Percentiles rank a stretch among this genome's conserved stretches.
These are phyloP conservation scores for Amniataba percoides DNA, from an alignment of 2,797 vertebrate genomes.

Conservation along the genomic window DNA sequence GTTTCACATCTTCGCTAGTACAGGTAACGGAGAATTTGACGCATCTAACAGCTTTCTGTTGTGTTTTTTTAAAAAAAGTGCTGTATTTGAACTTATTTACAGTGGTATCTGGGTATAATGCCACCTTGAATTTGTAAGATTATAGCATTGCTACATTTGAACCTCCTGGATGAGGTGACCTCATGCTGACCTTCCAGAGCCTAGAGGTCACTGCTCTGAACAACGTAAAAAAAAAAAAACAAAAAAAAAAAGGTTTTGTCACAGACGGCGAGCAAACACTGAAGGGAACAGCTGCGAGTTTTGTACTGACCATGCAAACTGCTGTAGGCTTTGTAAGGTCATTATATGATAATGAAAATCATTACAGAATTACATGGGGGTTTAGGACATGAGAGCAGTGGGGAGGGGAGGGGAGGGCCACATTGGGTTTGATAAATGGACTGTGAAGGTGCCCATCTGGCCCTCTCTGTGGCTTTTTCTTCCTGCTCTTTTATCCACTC, in stretches of 20 bases:
- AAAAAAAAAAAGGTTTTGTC: slow-evolving; percentile 77
- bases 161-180: slow-evolving; percentile 81
- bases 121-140: slow-evolving; percentile 74
- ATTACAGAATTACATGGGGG: slow-evolving; percentile 99
- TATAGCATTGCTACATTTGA: slow-evolving; percentile 47
- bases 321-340: slow-evolving; percentile 93
- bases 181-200: slow-evolving; percentile 84
- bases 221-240: slow-evolving; percentile 60
- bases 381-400: slow-evolving; percentile 93
- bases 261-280: slow-evolving; percentile 84
- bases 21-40: no score
- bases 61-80: slow-evolving; percentile 11
- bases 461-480: slow-evolving; percentile 89
- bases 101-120: slow-evolving; percentile 41
- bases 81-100: neutral
- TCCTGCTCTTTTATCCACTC: slow-evolving; percentile 82
- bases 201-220: slow-evolving; percentile 84
- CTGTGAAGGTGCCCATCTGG: slow-evolving; percentile 99
- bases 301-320: slow-evolving; percentile 89
- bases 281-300: slow-evolving; percentile 92
- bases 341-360: slow-evolving; percentile 99
- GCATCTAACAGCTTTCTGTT: neutral
- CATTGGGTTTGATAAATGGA: slow-evolving; percentile 99
- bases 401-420: slow-evolving; percentile 84
- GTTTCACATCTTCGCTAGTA: slow-evolving; percentile 35